Base-by-base conservation (phyloP, 2,888 invertebrate genomes). In the Adelognathus sp. region DNA sequence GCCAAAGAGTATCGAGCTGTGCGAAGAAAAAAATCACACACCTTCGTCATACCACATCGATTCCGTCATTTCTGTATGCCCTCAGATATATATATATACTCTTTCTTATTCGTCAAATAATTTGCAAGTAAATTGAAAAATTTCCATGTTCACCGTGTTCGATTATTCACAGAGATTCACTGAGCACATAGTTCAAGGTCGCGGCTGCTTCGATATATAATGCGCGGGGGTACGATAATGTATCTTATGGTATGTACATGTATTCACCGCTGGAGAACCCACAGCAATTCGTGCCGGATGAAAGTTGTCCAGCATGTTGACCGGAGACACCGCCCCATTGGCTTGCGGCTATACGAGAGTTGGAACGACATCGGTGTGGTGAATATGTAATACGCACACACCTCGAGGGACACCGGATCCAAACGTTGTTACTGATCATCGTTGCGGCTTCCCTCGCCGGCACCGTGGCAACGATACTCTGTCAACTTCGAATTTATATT, bases 71-170 rank as follows among this genome's bases (percentile, higher is more conserved):
- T 4, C 21, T 9, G 18, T 18, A n/a, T n/a, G n/a, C 36, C 18
- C 9, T 18, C 9, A 46, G 44, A 46, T 18, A 46, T 46, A 2
- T 3, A 36, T 39, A 39, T 2, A 14, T 46, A 21, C 4, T 21
- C 5, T 46, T 71, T 60, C 29, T 29, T n/a, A 52, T 36, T 11
- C 16, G 18, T 33, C 5, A 33, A 72, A 72, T 69, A 61, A 80
- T 80, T 80, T 80, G 75, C 80, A 80, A 77, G 50, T 78, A 80
- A 46, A 80, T 78, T 63, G 80, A 72, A 75, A 78, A 80, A 78
- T 80, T 75, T 80, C 61, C 80, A 80, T 79, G 54, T 27, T 21
- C 3, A 63, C 36, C 36, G 52, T n/a, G n/a, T 14, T n/a, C 7
- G 31, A 67, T 46, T 44, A 39, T 61, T 39, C 46, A n/a, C 18